Conservation (phyloP, 2,113 vertebrate genomes). For the Uropsilus gracilis region DNA sequence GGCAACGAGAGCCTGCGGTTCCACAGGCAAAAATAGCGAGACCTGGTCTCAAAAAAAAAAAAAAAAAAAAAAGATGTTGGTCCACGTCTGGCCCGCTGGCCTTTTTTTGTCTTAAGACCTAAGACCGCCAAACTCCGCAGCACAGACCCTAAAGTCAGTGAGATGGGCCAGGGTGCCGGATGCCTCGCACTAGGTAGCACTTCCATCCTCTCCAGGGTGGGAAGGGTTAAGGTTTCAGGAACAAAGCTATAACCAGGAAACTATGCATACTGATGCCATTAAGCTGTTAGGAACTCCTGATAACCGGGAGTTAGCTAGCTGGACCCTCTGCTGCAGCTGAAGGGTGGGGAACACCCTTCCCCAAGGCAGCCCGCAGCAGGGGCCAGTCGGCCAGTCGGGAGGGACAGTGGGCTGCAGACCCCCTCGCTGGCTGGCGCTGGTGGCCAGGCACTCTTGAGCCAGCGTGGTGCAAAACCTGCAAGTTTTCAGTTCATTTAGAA, state of each 20-base stretch:
- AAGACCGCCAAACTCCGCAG: not conserved
- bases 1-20: too few relatives aligned
- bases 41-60: too few relatives aligned
- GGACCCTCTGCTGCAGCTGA: not conserved
- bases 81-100: too few relatives aligned
- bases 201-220: not conserved
- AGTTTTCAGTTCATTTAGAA: not conserved
- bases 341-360: too few relatives aligned
- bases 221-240: constrained; percentile 19
- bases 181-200: not conserved
- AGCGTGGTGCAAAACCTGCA: not conserved
- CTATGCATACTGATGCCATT: constrained; percentile 62
- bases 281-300: constrained; percentile 26
- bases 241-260: constrained; percentile 35
- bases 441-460: not conserved
- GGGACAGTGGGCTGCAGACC: not conserved
- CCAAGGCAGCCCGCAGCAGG: too few relatives aligned
- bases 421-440: too few relatives aligned
- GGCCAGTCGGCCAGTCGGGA: too few relatives aligned
- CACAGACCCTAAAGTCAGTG: not conserved
- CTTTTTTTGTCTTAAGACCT: too few relatives aligned
- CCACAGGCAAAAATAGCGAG: too few relatives aligned
- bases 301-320: constrained; percentile 51
- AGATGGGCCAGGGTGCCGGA: not conserved
- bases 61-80: too few relatives aligned